Evolutionary conservation across 2,113 vertebrate genomes (phyloP).

Genomic region (Upupa epops): DNA sequence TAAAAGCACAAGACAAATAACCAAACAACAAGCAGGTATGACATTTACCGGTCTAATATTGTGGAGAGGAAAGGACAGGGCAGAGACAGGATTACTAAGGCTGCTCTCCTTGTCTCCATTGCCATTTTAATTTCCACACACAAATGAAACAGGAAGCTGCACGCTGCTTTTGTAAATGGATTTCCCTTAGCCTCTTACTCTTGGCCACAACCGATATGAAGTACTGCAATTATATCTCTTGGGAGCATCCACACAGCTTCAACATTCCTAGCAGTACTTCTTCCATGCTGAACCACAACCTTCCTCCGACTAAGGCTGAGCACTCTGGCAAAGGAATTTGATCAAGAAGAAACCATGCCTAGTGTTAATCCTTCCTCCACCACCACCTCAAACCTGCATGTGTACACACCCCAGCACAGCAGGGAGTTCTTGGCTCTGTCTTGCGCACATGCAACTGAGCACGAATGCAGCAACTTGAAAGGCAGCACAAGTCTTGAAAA

Average conservation of each 20-base stretch:
- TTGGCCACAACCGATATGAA: not conserved
- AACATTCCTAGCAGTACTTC: not conserved
- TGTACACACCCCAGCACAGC: not conserved
- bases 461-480: not conserved
- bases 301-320: not conserved
- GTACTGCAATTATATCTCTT: not conserved
- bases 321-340: not conserved
- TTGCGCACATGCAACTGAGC: not conserved
- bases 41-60: not conserved
- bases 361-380: not conserved
- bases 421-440: fast-evolving
- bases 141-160: not conserved
- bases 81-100: not conserved
- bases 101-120: not conserved
- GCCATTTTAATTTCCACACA: slow-evolving; percentile 2
- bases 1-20: slow-evolving; percentile 31
- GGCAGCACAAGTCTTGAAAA: not conserved
- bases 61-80: not conserved
- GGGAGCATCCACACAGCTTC: not conserved
- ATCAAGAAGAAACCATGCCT: not conserved
- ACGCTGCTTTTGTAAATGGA: slow-evolving; percentile 12
- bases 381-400: not conserved
- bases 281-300: not conserved
- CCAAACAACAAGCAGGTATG: not conserved
- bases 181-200: not conserved